These are phyloP conservation scores for Drosophila meridionalis DNA, from an alignment of 2,888 invertebrate genomes.

Conservation along the genomic window DNA sequence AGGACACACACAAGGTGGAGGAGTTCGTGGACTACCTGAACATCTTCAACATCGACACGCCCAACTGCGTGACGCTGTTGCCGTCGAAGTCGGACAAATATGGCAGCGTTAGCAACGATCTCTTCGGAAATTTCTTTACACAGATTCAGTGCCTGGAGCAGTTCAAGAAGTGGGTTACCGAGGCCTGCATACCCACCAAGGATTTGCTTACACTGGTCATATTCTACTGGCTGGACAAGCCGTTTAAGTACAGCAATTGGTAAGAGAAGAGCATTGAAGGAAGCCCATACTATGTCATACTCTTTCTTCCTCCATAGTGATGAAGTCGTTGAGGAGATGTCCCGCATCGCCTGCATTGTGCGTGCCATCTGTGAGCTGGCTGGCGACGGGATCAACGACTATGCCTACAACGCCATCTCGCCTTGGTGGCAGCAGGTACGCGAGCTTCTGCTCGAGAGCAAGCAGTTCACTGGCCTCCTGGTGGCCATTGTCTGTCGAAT, in stretches of 20 bases:
- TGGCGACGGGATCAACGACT: constrained; percentile 87
- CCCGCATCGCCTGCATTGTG: constrained; percentile 88
- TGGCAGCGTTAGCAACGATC: constrained; percentile 76
- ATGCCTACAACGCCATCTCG: constrained; percentile 89
- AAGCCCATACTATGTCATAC: not conserved
- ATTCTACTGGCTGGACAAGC: constrained; percentile 89
- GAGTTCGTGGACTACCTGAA: constrained; percentile 86
- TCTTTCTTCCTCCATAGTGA: constrained; percentile 58
- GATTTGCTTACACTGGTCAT: constrained; percentile 90
- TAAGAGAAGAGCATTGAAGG: constrained; percentile 33
- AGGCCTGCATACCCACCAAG: constrained; percentile 84
- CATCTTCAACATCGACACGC: constrained; percentile 77
- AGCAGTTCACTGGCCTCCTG: constrained; percentile 91
- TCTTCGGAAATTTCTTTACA: constrained; percentile 80
- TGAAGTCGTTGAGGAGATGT: constrained; percentile 87
- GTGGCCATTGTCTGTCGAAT: constrained; percentile 93
- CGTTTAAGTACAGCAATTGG: constrained; percentile 85
- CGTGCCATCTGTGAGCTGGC: constrained; percentile 88
- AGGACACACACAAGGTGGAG: constrained; percentile 84
- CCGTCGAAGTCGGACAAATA: constrained; percentile 79
- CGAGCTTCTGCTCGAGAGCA: constrained; percentile 89
- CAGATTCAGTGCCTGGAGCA: constrained; percentile 85
- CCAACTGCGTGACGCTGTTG: constrained; percentile 82
- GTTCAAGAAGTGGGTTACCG: constrained; percentile 71
- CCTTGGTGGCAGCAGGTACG: constrained; percentile 94